Evolutionary conservation across 2,797 vertebrate species (phyloP), one percentile per base, ranked within the genome.

Genomic region (Rousettus madagascariensis): DNA sequence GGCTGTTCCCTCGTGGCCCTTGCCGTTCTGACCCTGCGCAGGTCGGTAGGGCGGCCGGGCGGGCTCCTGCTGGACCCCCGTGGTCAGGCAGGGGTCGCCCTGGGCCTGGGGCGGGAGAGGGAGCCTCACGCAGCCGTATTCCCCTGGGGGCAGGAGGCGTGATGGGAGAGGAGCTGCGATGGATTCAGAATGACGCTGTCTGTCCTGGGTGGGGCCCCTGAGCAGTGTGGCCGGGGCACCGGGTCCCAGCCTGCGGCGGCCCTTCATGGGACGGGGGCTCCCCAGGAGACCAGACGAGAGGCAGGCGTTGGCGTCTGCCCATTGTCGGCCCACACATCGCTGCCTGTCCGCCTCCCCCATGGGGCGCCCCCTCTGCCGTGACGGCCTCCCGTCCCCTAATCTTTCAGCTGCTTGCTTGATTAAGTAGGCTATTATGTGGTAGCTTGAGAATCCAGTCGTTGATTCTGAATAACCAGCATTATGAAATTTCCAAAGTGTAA

Each of bases 311-410:
- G 22, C 10, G 55, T 10, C 22, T 33, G 55, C 20, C 26, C 22
- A 0, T 19, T 74, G 3, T 61, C 33, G 15, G 4, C 65, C 8
- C 33, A 10, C 8, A 3, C 65, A 9, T 20, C 8, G 30, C 28
- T 13, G 55, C 19, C 4, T 75, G 43, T 11, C 61, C 0, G n/a
- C n/a, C 16, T 30, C 15, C 51, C 46, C 38, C 33, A 10, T 10
- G 2, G 10, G 17, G 0, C 15, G 12, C 33, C 30, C 33, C 1
- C n/a, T n/a, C 1, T 7, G 9, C 8, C 74, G 1, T 26, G 33
- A 41, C 26, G 26, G 10, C 36, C 20, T 20, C 8, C 19, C 41
- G 28, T 36, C 22, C n/a, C n/a, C 20, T 57, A 10, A 43, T 84
- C 82, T 68, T 74, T 6, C 38, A 66, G 26, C 46, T 69, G 30